Evolutionary conservation across 2,888 invertebrate species (phyloP), one percentile per base, ranked within the genome.

Genomic region (Anorthoa munda): DNA sequence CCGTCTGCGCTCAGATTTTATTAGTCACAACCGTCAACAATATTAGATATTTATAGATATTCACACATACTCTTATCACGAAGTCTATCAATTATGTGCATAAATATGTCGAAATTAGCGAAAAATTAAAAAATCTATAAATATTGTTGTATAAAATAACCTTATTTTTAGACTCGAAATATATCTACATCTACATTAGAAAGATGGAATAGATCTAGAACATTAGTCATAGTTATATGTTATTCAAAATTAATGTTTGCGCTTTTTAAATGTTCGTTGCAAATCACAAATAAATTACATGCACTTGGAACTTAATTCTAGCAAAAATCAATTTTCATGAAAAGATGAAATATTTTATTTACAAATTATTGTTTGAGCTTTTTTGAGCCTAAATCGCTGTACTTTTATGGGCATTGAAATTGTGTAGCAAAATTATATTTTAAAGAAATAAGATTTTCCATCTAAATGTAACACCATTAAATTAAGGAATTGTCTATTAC

Each of bases 91-190:
- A 79, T 78, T 61, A 61, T 56, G 79, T 71, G 79, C 79, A 31
- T 71, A 69, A 50, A 13, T 51, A 64, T 50, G 75, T 64, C 73
- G 75, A 75, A 75, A 51, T 64, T 71, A 71, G 51, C 51, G 45
- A 58, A 71, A 61, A 50, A 23, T 11, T 13, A 15, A 31, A 45
- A 39, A 26, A 45, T 21, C 56, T 71, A 79, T 56, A 55, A 71
- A 91, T 92, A 92, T 90, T 91, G 87, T 87, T 90, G 87, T 90
- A 89, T 91, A 86, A 91, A 89, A 92, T 91, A 90, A 87, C 89
- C 89, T 93, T 93, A 94, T 94, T 94, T 94, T 94, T 94, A 93
- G 94, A 94, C 90, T 90, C 91, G 77, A 91, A 89, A 90, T 94
- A 92, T 93, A 92, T 92, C 89, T 91, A 91, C 89, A 92, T 92